Conservation (phyloP, 2,888 invertebrate genomes). For the Cotesia congregata region DNA sequence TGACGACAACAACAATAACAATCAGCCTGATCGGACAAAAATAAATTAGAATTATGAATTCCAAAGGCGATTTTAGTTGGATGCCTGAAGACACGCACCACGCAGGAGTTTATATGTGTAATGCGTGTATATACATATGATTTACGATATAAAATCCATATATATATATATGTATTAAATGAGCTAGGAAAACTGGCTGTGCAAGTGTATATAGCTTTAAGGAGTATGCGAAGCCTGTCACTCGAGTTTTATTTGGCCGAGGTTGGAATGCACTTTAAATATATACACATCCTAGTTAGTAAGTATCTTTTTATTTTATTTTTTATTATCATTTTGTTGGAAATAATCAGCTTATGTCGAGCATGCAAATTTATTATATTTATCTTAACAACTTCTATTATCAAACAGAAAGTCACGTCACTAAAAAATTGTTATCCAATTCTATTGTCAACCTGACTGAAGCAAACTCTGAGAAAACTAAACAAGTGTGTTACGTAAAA, state of each 20-base stretch:
- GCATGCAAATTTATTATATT: not conserved
- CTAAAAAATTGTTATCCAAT: slow-evolving; percentile 3
- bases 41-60: slow-evolving; percentile 3
- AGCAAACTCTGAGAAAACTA: too few relatives aligned
- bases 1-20: not conserved
- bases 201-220: slow-evolving; percentile 6
- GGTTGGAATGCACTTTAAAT: slow-evolving; percentile 30
- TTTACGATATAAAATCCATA: slow-evolving; percentile 9
- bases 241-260: slow-evolving; percentile 25
- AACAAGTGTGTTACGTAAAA: not conserved
- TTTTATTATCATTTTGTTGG: not conserved
- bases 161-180: slow-evolving; percentile 10
- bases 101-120: not conserved
- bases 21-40: not conserved
- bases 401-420: not conserved
- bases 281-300: not conserved
- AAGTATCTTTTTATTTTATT: too few relatives aligned
- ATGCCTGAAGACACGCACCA: not conserved
- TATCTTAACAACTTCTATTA: not conserved
- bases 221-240: slow-evolving; percentile 7
- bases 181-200: slow-evolving; percentile 27
- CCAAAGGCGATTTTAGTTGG: not conserved
- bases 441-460: not conserved
- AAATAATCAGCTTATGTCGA: not conserved
- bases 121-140: too few relatives aligned